Evolutionary conservation across 1,140 invertebrate genomes (phyloP), one percentile per base, ranked within the genome.

Genomic region (Macrobrachium nipponense): DNA sequence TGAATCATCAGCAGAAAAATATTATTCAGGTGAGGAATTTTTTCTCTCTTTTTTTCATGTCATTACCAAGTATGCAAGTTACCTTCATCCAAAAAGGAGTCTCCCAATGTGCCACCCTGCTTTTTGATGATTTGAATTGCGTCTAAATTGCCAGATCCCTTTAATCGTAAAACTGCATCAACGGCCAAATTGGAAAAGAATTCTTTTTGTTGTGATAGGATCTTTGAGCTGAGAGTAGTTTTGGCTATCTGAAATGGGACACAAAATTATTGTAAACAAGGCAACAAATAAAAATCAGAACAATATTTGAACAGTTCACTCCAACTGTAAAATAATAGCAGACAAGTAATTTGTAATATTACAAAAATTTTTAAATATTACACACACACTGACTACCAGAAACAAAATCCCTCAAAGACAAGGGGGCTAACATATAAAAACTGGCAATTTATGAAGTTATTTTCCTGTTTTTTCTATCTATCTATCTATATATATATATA

Each of bases 151-250:
- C 96, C 97, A 86, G 97, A 98, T 44, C 98, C 98, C 92, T 99
- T 99, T 7, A 99, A 92, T 90, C 98, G 93, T 6, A 99, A 91
- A 17, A 99, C 96, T 82, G 98, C 98, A 92, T 99, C 95, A 0
- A 99, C 98, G 77, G 98, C 97, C 72, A 99, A 93, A 87, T 97
- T 96, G 83, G 98, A 94, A 91, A 99, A 99, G 90, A 98, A 95
- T 89, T 99, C 98, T 92, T 99, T 99, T 90, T 99, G 97, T 90
- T 99, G 98, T 75, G 96, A 96, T 0, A 99, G 92, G 91, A 99
- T 99, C 92, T 99, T 99, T 0, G 98, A 99, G 90, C 98, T 99
- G 0, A 99, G 92, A 64, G 99, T 99, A 58, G 99, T 99, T 68
- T 97, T 93, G 20, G 99, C 98, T 92, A 99, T 99, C 90, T 99